Conservation (phyloP, 2,888 invertebrate genomes). For the Agonopterix subpropinquella region DNA sequence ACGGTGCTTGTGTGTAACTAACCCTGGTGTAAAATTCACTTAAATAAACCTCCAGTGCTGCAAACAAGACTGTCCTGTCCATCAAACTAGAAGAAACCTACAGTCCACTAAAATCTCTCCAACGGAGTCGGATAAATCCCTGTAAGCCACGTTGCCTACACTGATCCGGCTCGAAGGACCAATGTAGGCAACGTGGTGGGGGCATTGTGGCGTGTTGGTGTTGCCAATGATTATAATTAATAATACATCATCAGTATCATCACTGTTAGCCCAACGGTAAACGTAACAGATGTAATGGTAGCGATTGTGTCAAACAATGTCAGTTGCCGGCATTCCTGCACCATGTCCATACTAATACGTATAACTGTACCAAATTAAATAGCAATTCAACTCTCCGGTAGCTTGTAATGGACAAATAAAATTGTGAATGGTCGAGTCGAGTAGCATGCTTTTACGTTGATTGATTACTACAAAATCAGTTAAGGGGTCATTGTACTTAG, state of each 20-base stretch:
- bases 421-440: neutral
- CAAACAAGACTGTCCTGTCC: too few relatives aligned
- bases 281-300: constrained; percentile 1
- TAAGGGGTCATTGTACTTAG: constrained; percentile 1
- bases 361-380: constrained; percentile 5
- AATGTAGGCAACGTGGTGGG: too few relatives aligned
- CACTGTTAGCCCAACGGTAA: constrained; percentile 2
- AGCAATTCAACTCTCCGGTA: neutral
- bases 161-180: too few relatives aligned
- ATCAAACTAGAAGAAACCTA: too few relatives aligned
- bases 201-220: too few relatives aligned
- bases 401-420: neutral
- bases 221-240: too few relatives aligned
- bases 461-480: constrained; percentile 1
- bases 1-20: too few relatives aligned
- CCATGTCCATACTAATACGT: constrained; percentile 6
- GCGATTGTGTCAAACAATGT: constrained; percentile 6
- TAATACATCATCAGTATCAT: neutral
- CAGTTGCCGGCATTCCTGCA: constrained; percentile 3
- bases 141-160: too few relatives aligned
- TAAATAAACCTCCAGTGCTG: too few relatives aligned
- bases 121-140: too few relatives aligned
- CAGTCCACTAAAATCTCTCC: too few relatives aligned
- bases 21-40: too few relatives aligned
- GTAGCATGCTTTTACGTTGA: neutral